Evolutionary conservation across 1,140 invertebrate genomes (phyloP).

Genomic region (Venustaconcha ellipsiformis): DNA sequence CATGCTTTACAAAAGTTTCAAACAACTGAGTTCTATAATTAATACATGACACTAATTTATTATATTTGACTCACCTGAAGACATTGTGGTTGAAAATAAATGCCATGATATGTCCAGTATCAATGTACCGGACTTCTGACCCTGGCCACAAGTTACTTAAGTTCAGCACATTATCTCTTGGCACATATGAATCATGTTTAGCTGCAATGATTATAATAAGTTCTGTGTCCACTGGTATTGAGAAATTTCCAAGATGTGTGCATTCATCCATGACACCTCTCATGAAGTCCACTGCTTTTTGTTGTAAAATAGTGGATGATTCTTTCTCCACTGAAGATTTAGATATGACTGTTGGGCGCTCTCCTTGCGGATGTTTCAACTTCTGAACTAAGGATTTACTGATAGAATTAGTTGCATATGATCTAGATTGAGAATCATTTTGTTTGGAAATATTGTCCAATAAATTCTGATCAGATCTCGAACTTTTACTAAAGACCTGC

Average conservation of each 20-base stretch:
- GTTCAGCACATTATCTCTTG: constrained; percentile 83
- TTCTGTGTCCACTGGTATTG: constrained; percentile 81
- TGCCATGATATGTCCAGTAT: constrained; percentile 88
- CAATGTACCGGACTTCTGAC: constrained; percentile 85
- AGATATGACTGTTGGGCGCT: neutral
- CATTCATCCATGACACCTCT: constrained; percentile 98
- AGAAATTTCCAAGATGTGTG: constrained; percentile 95
- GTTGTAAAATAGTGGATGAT: constrained; percentile 1
- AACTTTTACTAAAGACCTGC: too few relatives aligned
- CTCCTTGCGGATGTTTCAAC: neutral
- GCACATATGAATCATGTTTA: constrained; percentile 90
- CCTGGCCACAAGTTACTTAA: constrained; percentile 93
- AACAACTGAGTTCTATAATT: neutral
- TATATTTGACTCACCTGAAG: constrained; percentile 81
- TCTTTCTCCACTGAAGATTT: neutral
- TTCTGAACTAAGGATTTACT: too few relatives aligned
- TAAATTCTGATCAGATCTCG: too few relatives aligned
- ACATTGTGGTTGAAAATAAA: constrained; percentile 88
- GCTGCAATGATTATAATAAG: constrained; percentile 67
- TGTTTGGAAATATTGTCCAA: too few relatives aligned
- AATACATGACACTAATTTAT: neutral
- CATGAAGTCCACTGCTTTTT: constrained; percentile 86
- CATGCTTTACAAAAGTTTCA: neutral
- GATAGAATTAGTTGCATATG: too few relatives aligned
- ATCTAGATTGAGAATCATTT: too few relatives aligned